Evolutionary conservation across 2,888 invertebrate species (phyloP).

Genomic region (Eustalomyia histrio): DNA sequence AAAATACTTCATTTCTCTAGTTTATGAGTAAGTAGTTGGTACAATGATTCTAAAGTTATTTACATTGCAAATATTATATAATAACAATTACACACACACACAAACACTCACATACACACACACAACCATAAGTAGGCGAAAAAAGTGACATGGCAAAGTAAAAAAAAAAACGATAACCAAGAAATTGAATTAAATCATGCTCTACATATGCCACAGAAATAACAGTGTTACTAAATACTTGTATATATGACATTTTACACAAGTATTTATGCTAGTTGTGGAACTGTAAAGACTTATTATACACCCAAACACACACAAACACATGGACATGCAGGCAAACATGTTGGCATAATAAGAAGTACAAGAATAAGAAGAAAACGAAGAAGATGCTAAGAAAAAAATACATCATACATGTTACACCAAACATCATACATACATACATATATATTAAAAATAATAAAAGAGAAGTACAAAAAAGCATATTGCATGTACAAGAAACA

Average conservation of each 20-base stretch:
- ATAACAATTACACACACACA: constrained; percentile 6
- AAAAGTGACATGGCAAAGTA: constrained; percentile 46
- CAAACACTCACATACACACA: not conserved
- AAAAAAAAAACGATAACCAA: constrained; percentile 47
- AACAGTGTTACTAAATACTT: constrained; percentile 56
- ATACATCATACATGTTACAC: not conserved
- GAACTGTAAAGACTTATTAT: constrained; percentile 36
- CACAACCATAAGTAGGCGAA: constrained; percentile 52
- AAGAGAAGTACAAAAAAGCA: not conserved
- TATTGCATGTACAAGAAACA: not conserved
- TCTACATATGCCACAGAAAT: constrained; percentile 63
- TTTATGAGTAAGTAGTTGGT: constrained; percentile 36
- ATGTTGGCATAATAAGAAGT: constrained; percentile 6
- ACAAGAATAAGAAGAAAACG: not conserved
- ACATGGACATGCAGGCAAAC: not conserved
- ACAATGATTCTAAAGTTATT: constrained; percentile 48
- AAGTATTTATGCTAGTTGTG: constrained; percentile 50
- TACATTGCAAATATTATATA: constrained; percentile 45
- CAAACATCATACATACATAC: not conserved
- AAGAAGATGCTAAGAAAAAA: not conserved
- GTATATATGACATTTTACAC: constrained; percentile 40
- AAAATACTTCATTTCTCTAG: constrained; percentile 38
- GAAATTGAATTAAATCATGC: constrained; percentile 65
- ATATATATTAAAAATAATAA: not conserved
- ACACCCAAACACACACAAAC: constrained; percentile 10